Base-by-base conservation (phyloP, 2,797 vertebrate genomes). In the Chrysocyon brachyurus region DNA sequence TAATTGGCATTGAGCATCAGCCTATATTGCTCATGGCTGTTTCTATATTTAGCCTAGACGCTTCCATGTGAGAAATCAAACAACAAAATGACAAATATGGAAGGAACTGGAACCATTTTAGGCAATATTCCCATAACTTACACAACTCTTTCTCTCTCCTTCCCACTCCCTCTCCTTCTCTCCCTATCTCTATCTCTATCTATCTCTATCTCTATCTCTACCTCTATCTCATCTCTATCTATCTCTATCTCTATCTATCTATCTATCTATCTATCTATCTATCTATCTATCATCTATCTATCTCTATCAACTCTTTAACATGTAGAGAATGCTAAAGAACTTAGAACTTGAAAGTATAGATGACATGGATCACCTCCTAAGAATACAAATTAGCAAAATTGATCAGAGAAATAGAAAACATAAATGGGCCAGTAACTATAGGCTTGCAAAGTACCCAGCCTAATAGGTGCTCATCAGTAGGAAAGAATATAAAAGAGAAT, bases 311-410 rank as follows among this genome's bases (percentile, higher is more conserved):
- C 9, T 77, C 10, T 91, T 96, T 82, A 79, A 64, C 68, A 59
- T 72, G 19, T 79, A 21, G 4, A 64, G 3, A 5, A 6, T 84
- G 15, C 28, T n/a, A 64, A 87, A 40, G 10, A 72, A 36, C 49
- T 85, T 81, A 40, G 10, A 72, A 36, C 49, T 87, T 81, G 63
- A 87, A 68, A 83, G 66, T 85, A 54, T 63, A 10, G 17, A n/a
- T 72, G 19, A 21, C 26, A 61, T 59, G 22, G 36, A 61, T 82
- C 28, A 54, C 83, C 15, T 79, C 70, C 14, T 24, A 72, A 36
- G 40, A 94, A 90, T 66, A 61, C 84, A 90, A 87, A 33, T 14
- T 64, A 73, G 14, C 52, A 96, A 96, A 86, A 68, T 52, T 84
- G 4, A 54, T 49, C 33, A 90, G 46, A 94, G 26, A 92, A 72